Evolutionary conservation across 2,888 invertebrate genomes (phyloP).

Genomic region (Leptinotarsa tumamoca): DNA sequence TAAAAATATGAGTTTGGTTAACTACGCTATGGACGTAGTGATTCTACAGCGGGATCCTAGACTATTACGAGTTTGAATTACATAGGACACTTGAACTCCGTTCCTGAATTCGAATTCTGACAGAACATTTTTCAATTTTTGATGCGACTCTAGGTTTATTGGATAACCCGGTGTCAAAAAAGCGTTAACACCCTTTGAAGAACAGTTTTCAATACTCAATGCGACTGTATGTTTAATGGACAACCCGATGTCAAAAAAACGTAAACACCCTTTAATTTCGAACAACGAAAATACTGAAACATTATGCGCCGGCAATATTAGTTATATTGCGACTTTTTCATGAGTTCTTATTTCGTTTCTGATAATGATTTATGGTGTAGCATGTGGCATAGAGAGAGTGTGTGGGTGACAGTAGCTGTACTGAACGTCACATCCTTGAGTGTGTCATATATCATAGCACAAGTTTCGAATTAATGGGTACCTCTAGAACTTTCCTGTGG

Average conservation of each 20-base stretch:
- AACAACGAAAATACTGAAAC: not conserved
- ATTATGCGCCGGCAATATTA: not conserved
- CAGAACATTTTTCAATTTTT: too few species aligned
- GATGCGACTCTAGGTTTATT: too few species aligned
- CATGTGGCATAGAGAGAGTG: constrained; percentile 8
- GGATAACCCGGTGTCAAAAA: too few species aligned
- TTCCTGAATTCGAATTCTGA: too few species aligned
- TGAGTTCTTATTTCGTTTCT: not conserved
- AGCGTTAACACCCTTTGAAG: not conserved
- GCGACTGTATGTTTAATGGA: too few species aligned
- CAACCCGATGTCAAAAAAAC: not conserved
- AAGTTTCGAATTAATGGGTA: constrained; percentile 3
- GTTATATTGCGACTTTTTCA: not conserved
- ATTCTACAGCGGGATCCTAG: too few species aligned
- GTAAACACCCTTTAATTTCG: not conserved
- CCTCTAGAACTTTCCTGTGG: not conserved
- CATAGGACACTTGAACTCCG: too few species aligned
- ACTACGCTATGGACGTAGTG: too few species aligned
- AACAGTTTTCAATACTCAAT: too few species aligned
- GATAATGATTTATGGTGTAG: constrained; percentile 7
- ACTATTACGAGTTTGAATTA: too few species aligned
- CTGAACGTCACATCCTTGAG: constrained; percentile 13
- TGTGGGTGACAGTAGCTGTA: constrained; percentile 14
- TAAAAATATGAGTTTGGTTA: too few species aligned
- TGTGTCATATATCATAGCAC: constrained; percentile 6